A percentile compares a stretch with the other conserved stretches of the same genome.
Conservation (phyloP, 2,888 invertebrate genomes). For the Thereva unica region DNA sequence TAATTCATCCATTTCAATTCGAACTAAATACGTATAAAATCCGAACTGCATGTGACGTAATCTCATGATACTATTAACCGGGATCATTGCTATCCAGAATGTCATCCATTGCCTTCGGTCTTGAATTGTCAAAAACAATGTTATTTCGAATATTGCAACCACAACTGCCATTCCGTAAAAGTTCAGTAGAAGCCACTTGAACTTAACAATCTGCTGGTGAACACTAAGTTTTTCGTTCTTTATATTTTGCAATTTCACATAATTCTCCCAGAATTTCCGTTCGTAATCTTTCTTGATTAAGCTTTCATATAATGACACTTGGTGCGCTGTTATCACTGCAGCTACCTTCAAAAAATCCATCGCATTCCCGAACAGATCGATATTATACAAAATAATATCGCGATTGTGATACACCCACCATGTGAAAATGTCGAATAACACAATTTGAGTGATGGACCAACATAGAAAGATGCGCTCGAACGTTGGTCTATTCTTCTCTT, state of each 20-base stretch:
- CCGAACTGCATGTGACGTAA: too few relatives aligned
- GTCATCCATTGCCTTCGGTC: too few relatives aligned
- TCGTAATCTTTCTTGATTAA: background rate
- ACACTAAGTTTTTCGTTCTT: background rate
- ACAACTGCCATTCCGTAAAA: background rate
- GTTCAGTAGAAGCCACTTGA: background rate
- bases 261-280: conserved; percentile 17
- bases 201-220: background rate
- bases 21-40: too few relatives aligned
- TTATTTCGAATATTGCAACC: background rate
- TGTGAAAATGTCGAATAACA: too few relatives aligned
- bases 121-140: background rate
- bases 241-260: background rate
- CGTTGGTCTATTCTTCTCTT: too few relatives aligned
- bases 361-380: background rate
- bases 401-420: background rate
- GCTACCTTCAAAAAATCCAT: conserved; percentile 20
- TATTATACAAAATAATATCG: background rate
- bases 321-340: background rate
- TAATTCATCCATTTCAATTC: too few relatives aligned
- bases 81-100: too few relatives aligned
- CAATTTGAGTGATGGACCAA: too few relatives aligned
- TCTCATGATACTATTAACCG: too few relatives aligned
- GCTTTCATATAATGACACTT: conserved; percentile 10
- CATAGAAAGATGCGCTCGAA: too few relatives aligned